Percentiles rank a stretch among this genome's conserved stretches.
Conservation (phyloP, 37 sponge, comb jelly and placozoan genomes). For the Agelas oroides region DNA sequence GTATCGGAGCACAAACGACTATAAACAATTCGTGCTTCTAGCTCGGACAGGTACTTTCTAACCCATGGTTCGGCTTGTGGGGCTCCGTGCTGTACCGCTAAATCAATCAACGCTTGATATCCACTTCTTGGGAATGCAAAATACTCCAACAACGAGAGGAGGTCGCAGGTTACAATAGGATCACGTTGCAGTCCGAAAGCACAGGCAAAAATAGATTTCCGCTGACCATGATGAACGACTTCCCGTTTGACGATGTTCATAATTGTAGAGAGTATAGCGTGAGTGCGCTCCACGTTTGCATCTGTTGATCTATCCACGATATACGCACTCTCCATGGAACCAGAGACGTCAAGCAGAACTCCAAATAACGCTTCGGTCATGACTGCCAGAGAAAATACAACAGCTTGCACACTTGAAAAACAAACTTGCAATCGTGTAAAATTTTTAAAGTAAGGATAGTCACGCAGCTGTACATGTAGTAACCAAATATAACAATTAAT, state of each 20-base stretch:
- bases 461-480: too few relatives aligned
- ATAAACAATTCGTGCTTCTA: constrained; percentile 30
- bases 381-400: too few relatives aligned
- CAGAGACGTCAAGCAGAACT: constrained; percentile 48
- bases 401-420: too few relatives aligned
- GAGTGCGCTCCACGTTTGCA: constrained; percentile 37
- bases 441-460: too few relatives aligned
- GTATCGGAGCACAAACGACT: not conserved
- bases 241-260: constrained; percentile 36
- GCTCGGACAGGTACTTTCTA: constrained; percentile 1
- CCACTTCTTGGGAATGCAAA: not conserved
- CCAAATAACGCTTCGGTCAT: constrained; percentile 16
- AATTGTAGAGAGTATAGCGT: constrained; percentile 44
- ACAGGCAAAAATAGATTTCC: constrained; percentile 29
- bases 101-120: constrained; percentile 3
- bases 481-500: too few relatives aligned
- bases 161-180: constrained; percentile 13
- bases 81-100: constrained; percentile 33
- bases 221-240: constrained; percentile 1
- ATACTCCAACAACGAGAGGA: constrained; percentile 39
- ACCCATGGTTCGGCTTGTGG: constrained; percentile 45
- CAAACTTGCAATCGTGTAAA: too few relatives aligned
- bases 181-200: constrained; percentile 37
- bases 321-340: constrained; percentile 48
- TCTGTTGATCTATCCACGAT: not conserved